Conservation (phyloP, 2,888 invertebrate species). For the Sarcophaga variegata region DNA sequence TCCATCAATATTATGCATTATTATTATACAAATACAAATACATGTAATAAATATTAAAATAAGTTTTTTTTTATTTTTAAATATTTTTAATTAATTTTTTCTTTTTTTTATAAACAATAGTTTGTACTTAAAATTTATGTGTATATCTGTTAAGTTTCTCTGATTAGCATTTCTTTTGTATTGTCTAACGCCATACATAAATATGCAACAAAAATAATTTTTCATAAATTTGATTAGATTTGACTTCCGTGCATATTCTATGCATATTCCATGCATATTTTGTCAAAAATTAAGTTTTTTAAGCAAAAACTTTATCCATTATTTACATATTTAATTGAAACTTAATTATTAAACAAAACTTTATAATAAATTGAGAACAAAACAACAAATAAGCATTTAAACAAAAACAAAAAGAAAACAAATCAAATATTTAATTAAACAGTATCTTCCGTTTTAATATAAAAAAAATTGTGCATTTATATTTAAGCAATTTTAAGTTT, state of each 20-base stretch:
- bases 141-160: conserved; percentile 16
- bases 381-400: conserved; percentile 19
- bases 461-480: conserved; percentile 52
- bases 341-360: not conserved
- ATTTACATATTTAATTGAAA: not conserved
- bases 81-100: no score
- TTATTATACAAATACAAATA: not conserved
- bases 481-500: conserved; percentile 66
- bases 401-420: not conserved
- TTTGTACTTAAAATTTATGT: conserved; percentile 57
- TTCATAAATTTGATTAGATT: no score
- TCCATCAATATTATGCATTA: not conserved
- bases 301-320: not conserved
- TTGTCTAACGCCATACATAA: no score
- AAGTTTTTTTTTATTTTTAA: conserved; percentile 26
- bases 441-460: conserved; percentile 55
- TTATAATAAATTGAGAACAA: not conserved
- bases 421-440: conserved; percentile 7
- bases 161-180: no score
- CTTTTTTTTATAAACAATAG: conserved; percentile 24
- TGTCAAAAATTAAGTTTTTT: not conserved
- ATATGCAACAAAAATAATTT: no score
- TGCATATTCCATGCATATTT: not conserved
- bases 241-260: not conserved
- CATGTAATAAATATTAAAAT: not conserved